Conservation (phyloP, 2,797 vertebrate genomes). For the Pseudopleuronectes americanus region DNA sequence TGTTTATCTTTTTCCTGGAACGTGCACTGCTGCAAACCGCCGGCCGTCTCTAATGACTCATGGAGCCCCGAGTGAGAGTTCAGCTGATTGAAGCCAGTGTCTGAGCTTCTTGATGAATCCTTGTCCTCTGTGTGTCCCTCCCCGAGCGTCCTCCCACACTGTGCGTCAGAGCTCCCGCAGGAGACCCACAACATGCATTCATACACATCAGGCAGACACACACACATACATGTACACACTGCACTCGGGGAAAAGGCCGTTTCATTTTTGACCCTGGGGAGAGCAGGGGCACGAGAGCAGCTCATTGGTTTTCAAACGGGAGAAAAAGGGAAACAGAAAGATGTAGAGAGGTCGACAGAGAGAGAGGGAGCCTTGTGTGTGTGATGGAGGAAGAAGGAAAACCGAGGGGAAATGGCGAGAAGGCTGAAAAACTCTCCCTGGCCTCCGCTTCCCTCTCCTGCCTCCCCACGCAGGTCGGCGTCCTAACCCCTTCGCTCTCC, state of each 20-base stretch:
- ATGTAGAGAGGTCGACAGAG: conserved; percentile 28
- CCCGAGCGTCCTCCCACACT: conserved; percentile 54
- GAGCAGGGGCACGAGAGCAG: conserved; percentile 46
- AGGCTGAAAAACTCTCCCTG: conserved; percentile 43
- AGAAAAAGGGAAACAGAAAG: conserved; percentile 48
- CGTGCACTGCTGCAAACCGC: conserved; percentile 20
- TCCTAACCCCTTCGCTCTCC: conserved; percentile 69
- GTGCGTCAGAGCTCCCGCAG: conserved; percentile 69
- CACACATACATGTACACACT: not conserved
- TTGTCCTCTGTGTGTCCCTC: conserved; percentile 63
- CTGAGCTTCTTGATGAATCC: conserved; percentile 59
- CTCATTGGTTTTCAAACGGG: conserved; percentile 58
- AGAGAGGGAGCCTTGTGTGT: conserved; percentile 17
- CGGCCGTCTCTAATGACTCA: conserved; percentile 47
- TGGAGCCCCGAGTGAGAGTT: conserved; percentile 25
- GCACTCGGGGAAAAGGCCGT: conserved; percentile 8
- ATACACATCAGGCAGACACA: conserved; percentile 10
- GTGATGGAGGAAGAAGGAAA: conserved; percentile 14
- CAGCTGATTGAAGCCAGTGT: conserved; percentile 70
- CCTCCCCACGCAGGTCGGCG: conserved; percentile 46
- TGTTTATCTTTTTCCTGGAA: conserved; percentile 52
- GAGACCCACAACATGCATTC: conserved; percentile 30
- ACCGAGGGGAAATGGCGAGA: conserved; percentile 19
- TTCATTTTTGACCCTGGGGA: conserved; percentile 56
- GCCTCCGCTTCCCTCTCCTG: conserved; percentile 49